phyloP scores from a whole-genome alignment of 1,140 invertebrate genomes.

The Hesperophylax magnus region DNA sequence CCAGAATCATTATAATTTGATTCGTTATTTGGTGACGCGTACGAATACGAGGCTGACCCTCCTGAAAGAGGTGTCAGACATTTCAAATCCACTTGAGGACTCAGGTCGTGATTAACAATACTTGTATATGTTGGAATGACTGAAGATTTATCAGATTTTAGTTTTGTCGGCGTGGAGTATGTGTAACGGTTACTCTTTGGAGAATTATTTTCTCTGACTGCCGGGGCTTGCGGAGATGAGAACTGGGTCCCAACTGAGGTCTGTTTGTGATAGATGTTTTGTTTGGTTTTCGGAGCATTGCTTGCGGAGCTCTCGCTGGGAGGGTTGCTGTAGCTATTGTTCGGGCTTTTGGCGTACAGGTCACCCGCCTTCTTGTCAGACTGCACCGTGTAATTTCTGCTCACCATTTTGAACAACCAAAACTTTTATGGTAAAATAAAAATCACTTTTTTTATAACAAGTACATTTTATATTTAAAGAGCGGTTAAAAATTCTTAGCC shows the following conservation, averaged over 20 bases:
- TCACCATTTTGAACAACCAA: constrained; percentile 48
- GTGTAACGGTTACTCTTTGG: constrained; percentile 37
- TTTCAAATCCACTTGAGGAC: constrained; percentile 46
- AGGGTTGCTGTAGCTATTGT: constrained; percentile 30
- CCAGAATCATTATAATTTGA: constrained; percentile 34
- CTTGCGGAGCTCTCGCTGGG: constrained; percentile 28
- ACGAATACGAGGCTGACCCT: constrained; percentile 33
- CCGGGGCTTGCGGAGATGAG: constrained; percentile 3
- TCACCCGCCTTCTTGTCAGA: constrained; percentile 45
- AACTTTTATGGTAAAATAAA: neutral
- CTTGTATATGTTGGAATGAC: constrained; percentile 48
- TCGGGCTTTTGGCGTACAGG: constrained; percentile 51
- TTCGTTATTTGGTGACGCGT: constrained; percentile 35
- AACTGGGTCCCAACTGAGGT: constrained; percentile 54
- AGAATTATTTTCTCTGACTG: constrained; percentile 17
- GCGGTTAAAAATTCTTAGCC: too few relatives aligned
- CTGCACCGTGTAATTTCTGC: constrained; percentile 55
- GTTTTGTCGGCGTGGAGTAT: constrained; percentile 38
- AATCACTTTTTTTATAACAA: too few relatives aligned
- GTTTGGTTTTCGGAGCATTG: constrained; percentile 41
- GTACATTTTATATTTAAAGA: too few relatives aligned
- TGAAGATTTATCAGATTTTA: constrained; percentile 44
- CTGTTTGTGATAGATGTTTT: constrained; percentile 56
- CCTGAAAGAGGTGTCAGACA: constrained; percentile 28
- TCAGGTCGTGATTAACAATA: constrained; percentile 48